Percentiles rank a stretch among this genome's conserved stretches.
These are phyloP conservation scores for Chiloscyllium punctatum DNA, from an alignment of 2,797 vertebrate genomes.

Conservation along the genomic window DNA sequence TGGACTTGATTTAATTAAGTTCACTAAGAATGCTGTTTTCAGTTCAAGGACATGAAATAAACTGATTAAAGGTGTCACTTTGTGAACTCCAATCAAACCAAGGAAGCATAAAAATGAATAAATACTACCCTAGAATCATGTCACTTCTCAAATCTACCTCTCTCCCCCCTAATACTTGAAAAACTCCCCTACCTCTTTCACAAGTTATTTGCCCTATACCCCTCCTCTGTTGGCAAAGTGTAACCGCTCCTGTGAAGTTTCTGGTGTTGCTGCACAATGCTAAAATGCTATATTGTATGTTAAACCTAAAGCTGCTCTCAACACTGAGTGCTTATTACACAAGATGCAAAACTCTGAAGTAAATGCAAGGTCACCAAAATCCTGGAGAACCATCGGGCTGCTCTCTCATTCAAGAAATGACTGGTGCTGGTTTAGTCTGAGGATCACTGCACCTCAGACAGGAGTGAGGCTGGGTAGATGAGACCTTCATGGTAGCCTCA, in stretches of 20 bases:
- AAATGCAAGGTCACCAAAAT: too few relatives aligned
- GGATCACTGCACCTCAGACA: too few relatives aligned
- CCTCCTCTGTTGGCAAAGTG: background rate
- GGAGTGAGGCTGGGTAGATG: too few relatives aligned
- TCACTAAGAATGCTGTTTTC: background rate
- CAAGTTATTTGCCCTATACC: background rate
- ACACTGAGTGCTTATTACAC: background rate
- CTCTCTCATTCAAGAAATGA: too few relatives aligned
- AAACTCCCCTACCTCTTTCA: background rate
- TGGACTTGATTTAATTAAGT: background rate
- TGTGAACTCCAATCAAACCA: background rate
- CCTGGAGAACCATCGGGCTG: too few relatives aligned
- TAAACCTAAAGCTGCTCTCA: background rate
- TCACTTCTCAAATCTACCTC: background rate
- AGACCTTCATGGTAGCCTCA: too few relatives aligned
- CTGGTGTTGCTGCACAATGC: background rate
- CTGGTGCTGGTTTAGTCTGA: too few relatives aligned
- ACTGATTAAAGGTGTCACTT: background rate
- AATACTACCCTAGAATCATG: background rate
- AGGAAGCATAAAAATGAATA: background rate
- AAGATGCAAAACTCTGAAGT: background rate
- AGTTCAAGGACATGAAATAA: background rate
- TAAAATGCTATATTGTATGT: background rate
- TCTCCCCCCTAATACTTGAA: background rate
- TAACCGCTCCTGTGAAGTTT: background rate